Base-by-base conservation (phyloP, 2,888 invertebrate species). In the Limnephilus auricula region DNA sequence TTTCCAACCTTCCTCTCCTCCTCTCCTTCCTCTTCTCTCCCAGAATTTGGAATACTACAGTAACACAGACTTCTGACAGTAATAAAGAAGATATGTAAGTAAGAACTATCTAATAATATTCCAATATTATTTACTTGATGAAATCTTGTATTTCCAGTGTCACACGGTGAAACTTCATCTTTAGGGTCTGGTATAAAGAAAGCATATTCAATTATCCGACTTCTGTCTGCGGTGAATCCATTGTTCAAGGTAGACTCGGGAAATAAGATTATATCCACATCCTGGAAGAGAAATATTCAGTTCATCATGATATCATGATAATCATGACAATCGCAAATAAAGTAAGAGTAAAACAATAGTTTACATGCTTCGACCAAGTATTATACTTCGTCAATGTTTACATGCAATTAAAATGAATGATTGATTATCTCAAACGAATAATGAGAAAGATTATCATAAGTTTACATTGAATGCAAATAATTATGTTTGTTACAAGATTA, bases 181-280 rank as follows among this genome's bases (percentile, higher is more conserved):
- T 37, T 30, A 0, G 92, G 91, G 89, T 93, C 92, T 18, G 93
- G 93, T 15, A 93, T 40, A 25, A 82, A 15, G 80, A 90, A 84
- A 6, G 93, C 89, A 84, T 91, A 31, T 3, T 90, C 34, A 10
- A 90, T 34, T 32, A 86, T 86, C 30, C 32, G 30, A 15, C 80
- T 65, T 50, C 91, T 80, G 50, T 91, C 91, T 15, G 34, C 82
- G 31, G 89, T 85, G 45, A 87, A 89, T 30, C 88, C 90, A 37
- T 91, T 85, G 86, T 95, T 95, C 0, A 95, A 93, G 0, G 95
- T 95, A 40, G 94, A 94, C 94, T 97, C 97, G 0, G 97, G 97
- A 94, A 97, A 97, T 0, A 97, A 96, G 30, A 98, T 95, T n/a
- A 98, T 97, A 93, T 97, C 97, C 0, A 95, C 95, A 37, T 94